These are phyloP conservation scores for Drosophila monieri DNA, from an alignment of 2,888 invertebrate species.

Conservation along the genomic window DNA sequence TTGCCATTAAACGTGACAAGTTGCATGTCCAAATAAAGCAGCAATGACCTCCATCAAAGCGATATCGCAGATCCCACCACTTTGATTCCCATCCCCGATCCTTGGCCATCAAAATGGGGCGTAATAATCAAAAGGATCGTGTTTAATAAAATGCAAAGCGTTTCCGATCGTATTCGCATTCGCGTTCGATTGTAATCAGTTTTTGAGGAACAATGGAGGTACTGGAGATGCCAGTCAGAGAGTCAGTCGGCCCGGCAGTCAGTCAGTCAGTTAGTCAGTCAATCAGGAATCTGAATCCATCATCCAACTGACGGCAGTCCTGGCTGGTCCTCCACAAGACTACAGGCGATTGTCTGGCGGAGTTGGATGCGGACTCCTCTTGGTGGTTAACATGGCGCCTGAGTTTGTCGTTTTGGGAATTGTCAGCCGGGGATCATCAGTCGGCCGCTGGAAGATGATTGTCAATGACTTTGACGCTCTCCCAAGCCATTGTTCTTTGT, in stretches of 20 bases:
- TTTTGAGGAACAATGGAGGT: slow-evolving; percentile 67
- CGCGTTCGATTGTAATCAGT: slow-evolving; percentile 60
- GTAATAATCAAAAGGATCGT: slow-evolving; percentile 68
- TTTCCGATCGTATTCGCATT: slow-evolving; percentile 17
- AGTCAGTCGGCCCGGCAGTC: slow-evolving; percentile 1
- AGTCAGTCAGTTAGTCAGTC: slow-evolving; percentile 39
- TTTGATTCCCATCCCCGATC: not conserved
- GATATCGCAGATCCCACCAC: slow-evolving; percentile 35
- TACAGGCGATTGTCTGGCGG: slow-evolving; percentile 53
- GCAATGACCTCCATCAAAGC: slow-evolving; percentile 55
- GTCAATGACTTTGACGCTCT: slow-evolving; percentile 66
- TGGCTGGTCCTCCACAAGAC: slow-evolving; percentile 20
- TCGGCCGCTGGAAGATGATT: slow-evolving; percentile 57
- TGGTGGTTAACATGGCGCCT: slow-evolving; percentile 83
- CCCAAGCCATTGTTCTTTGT: slow-evolving; percentile 48
- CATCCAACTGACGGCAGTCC: slow-evolving; percentile 44
- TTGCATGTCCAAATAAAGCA: slow-evolving; percentile 77
- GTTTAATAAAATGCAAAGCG: slow-evolving; percentile 76
- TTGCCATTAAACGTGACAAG: slow-evolving; percentile 77
- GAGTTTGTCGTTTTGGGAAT: slow-evolving; percentile 82
- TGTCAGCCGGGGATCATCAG: slow-evolving; percentile 74
- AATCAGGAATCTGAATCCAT: slow-evolving; percentile 69
- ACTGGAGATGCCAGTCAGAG: slow-evolving; percentile 13
- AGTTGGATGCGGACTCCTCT: slow-evolving; percentile 41
- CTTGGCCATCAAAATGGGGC: slow-evolving; percentile 39